A percentile compares a stretch with the other conserved stretches of the same genome.
phyloP scores from a whole-genome alignment of 2,888 invertebrate genomes.

The Flexamia atlantica region DNA sequence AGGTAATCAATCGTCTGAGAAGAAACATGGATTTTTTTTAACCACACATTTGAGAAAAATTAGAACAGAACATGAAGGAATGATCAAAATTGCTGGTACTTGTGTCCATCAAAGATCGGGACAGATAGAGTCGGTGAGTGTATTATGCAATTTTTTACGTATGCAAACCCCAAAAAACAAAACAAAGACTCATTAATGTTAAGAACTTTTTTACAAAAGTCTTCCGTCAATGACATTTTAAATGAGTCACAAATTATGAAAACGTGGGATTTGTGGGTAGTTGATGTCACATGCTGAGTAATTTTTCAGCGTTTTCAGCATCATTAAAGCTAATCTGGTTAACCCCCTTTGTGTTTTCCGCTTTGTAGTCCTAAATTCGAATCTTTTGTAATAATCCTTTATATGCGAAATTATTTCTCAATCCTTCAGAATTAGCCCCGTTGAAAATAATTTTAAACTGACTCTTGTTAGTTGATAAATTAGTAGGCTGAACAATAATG shows the following conservation, averaged over 20 bases:
- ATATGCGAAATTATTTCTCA: neutral
- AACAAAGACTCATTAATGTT: constrained; percentile 17
- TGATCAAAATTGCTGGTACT: too few relatives aligned
- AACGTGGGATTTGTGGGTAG: neutral
- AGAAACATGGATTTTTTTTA: too few relatives aligned
- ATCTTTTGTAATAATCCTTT: neutral
- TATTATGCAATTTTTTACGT: too few relatives aligned
- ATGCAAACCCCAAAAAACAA: too few relatives aligned
- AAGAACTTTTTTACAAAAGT: neutral
- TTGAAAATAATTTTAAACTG: too few relatives aligned
- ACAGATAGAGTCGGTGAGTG: too few relatives aligned
- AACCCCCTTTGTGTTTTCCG: constrained; percentile 13
- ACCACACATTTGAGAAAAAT: too few relatives aligned
- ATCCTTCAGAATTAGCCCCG: neutral
- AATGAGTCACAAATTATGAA: neutral
- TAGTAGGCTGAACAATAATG: too few relatives aligned
- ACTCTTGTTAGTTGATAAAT: too few relatives aligned
- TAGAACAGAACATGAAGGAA: too few relatives aligned
- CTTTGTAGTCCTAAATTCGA: neutral
- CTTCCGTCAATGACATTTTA: constrained; percentile 2
- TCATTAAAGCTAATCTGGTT: constrained; percentile 18
- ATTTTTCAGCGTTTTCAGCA: constrained; percentile 21
- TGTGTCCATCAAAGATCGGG: too few relatives aligned
- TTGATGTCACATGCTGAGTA: neutral
- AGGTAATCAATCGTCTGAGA: too few relatives aligned